Conservation (phyloP, 2,113 vertebrate genomes). For the Apeltes quadracus region DNA sequence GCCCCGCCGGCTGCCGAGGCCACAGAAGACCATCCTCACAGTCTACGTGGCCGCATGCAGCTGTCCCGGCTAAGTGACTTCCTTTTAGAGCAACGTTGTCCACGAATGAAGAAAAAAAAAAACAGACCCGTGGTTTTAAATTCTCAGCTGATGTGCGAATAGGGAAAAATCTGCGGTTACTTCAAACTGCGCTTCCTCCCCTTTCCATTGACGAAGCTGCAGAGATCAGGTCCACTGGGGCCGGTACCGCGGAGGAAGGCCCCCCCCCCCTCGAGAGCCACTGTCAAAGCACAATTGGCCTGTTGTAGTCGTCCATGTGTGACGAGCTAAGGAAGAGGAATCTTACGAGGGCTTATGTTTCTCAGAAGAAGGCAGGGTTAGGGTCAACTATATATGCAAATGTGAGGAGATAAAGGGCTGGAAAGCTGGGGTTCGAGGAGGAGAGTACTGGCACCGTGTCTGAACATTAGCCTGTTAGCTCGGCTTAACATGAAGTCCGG, state of each 20-base stretch:
- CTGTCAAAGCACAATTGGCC: constrained; percentile 68
- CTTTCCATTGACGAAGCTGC: constrained; percentile 57
- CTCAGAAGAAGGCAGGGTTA: constrained; percentile 24
- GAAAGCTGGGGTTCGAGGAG: constrained; percentile 3
- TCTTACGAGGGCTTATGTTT: constrained; percentile 47
- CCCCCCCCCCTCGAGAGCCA: constrained; percentile 67
- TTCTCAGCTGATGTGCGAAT: neutral
- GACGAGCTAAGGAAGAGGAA: constrained; percentile 44
- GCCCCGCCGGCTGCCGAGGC: constrained; percentile 60
- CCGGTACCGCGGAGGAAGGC: constrained; percentile 62
- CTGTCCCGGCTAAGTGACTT: constrained; percentile 49
- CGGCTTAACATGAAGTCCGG: constrained; percentile 2
- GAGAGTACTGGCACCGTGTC: neutral
- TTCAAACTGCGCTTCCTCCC: constrained; percentile 34
- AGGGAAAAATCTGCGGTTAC: constrained; percentile 16
- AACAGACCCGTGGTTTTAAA: constrained; percentile 9
- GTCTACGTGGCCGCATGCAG: constrained; percentile 59
- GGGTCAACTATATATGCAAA: constrained; percentile 17
- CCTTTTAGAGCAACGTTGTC: constrained; percentile 11
- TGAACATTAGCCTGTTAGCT: neutral
- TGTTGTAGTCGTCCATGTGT: constrained; percentile 62
- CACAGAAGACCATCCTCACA: constrained; percentile 66
- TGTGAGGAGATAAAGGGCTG: neutral
- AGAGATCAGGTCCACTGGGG: constrained; percentile 72
- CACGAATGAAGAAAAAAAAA: neutral